These are phyloP conservation scores for Ophion slaviceki DNA, from an alignment of 2,888 invertebrate genomes.

Conservation along the genomic window DNA sequence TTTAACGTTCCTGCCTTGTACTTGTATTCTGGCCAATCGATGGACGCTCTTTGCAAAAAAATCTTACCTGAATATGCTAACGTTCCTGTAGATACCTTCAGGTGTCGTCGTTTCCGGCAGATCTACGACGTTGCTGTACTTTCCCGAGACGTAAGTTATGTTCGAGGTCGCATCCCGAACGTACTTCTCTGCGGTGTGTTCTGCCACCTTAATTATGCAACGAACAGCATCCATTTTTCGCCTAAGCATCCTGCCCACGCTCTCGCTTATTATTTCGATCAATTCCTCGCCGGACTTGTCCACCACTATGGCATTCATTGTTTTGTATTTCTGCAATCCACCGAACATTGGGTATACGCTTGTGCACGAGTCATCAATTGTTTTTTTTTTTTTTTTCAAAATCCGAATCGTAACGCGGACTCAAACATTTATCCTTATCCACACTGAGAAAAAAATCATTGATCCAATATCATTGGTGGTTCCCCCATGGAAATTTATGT, in stretches of 20 bases:
- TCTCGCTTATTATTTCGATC: constrained; percentile 91
- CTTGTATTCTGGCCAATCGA: too few relatives aligned
- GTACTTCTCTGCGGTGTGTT: constrained; percentile 87
- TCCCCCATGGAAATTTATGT: too few relatives aligned
- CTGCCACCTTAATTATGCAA: constrained; percentile 92
- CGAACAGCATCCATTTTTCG: constrained; percentile 95
- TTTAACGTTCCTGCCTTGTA: too few relatives aligned
- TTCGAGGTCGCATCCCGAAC: constrained; percentile 80
- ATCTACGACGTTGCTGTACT: constrained; percentile 87
- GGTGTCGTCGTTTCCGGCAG: constrained; percentile 72
- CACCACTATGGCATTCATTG: constrained; percentile 91
- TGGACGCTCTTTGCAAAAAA: neutral
- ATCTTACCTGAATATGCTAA: constrained; percentile 69
- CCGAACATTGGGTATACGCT: neutral
- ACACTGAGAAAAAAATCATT: too few relatives aligned
- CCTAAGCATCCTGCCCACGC: constrained; percentile 93
- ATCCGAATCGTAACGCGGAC: too few relatives aligned
- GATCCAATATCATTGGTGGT: too few relatives aligned
- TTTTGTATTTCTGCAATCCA: constrained; percentile 89
- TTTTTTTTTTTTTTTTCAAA: too few relatives aligned
- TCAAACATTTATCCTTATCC: too few relatives aligned
- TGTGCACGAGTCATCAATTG: too few relatives aligned
- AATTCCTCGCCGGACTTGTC: constrained; percentile 92
- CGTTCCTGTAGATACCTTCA: constrained; percentile 77
- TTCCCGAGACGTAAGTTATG: constrained; percentile 91